Percentiles rank a stretch among this genome's conserved stretches.
These are phyloP conservation scores for Rhagium mordax DNA, from an alignment of 2,888 invertebrate genomes.

Conservation along the genomic window DNA sequence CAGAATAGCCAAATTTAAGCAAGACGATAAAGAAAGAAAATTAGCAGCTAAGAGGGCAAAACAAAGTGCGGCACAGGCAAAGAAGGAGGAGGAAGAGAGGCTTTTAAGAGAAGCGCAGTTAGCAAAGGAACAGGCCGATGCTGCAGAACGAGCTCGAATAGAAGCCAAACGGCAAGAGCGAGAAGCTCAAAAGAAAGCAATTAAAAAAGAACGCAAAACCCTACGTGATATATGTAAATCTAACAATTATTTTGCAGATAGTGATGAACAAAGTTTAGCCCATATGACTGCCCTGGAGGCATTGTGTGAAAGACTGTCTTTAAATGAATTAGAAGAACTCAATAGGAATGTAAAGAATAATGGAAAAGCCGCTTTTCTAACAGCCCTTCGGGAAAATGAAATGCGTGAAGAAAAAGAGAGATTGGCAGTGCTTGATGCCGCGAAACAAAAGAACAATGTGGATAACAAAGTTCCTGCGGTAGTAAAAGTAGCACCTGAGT, in stretches of 20 bases:
- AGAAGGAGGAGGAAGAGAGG: constrained; percentile 88
- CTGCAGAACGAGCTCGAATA: constrained; percentile 85
- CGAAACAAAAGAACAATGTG: constrained; percentile 69
- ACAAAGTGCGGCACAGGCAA: constrained; percentile 86
- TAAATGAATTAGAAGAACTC: constrained; percentile 82
- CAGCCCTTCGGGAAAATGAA: constrained; percentile 81
- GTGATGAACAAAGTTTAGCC: constrained; percentile 81
- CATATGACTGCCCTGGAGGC: constrained; percentile 95
- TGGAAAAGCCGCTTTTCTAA: constrained; percentile 79
- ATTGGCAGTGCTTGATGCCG: constrained; percentile 74
- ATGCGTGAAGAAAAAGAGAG: constrained; percentile 85
- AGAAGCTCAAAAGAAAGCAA: constrained; percentile 86
- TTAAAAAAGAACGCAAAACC: constrained; percentile 90
- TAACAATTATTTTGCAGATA: constrained; percentile 84
- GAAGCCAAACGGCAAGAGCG: constrained; percentile 89
- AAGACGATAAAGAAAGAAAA: constrained; percentile 93
- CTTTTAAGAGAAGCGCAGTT: constrained; percentile 80
- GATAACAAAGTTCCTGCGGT: constrained; percentile 69
- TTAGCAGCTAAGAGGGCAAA: constrained; percentile 90
- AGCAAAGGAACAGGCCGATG: constrained; percentile 85
- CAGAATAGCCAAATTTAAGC: constrained; percentile 91
- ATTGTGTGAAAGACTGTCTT: constrained; percentile 86
- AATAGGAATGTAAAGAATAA: constrained; percentile 80
- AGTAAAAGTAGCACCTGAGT: constrained; percentile 75
- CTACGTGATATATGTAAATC: constrained; percentile 86